Base-by-base conservation (phyloP, 2,888 invertebrate species). In the Brenthis hecate region DNA sequence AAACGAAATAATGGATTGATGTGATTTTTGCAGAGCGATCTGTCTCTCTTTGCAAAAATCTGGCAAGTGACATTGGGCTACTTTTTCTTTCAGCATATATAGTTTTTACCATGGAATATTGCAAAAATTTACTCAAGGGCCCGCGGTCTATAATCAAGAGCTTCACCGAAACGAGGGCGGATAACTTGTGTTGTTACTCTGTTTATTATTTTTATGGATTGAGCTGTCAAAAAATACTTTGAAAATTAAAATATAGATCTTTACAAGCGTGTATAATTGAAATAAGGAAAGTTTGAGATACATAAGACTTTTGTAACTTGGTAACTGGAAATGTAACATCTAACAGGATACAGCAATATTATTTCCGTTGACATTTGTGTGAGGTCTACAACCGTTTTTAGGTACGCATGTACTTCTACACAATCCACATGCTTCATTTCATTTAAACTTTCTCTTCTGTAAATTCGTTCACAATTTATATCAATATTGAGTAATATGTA, bases 321-420 rank as follows among this genome's bases (percentile, higher is more conserved):
- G 61, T 66, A 67, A 60, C 66, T 67, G 53, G 62, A 67, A 70
- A 69, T 65, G 56, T 66, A 68, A 69, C 69, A 54, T 70, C 68
- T 69, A 66, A 73, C 75, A 76, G 76, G 75, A 76, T 75, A 74
- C 70, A 70, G 70, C 69, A 71, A 67, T 67, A 72, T 60, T 60
- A 51, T 74, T 75, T 74, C 75, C 75, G 74, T 70, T 72, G 69
- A 63, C 73, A 71, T 56, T 68, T 65, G 68, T 68, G 72, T 72
- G 71, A 58, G 74, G 70, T 72, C 72, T 64, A 64, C 56, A 65
- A 67, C 67, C 65, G 62, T 66, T 19, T 58, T 70, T 53, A 55
- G 60, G 60, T 32, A 28, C 28, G 28, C 28, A 4, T 28, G 28
- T 28, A 43, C 8, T 43, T 43, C 36, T 43, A 43, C 36, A 43